Percentiles rank a stretch among this genome's conserved stretches.
phyloP scores from a whole-genome alignment of 2,113 vertebrate species.

The Daphoenositta chrysoptera region DNA sequence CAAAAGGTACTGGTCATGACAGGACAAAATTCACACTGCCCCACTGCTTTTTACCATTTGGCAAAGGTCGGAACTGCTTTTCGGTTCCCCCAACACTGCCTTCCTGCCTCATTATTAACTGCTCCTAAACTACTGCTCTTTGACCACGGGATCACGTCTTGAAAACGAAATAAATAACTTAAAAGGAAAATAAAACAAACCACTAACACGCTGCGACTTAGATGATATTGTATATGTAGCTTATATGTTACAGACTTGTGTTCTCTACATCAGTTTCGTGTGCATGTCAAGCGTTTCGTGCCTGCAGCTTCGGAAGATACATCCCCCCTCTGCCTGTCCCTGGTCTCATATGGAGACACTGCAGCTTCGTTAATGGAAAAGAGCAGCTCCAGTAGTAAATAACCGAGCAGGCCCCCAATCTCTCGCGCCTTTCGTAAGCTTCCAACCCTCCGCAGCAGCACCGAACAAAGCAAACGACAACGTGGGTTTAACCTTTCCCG shows the following conservation, averaged over 20 bases:
- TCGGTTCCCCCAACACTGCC: background rate
- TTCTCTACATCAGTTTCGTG: background rate
- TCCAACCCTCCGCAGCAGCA: background rate
- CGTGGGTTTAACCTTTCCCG: background rate
- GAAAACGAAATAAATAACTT: background rate
- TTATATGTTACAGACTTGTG: background rate
- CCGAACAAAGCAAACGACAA: background rate
- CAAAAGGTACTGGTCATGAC: background rate
- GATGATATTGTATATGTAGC: fast-evolving
- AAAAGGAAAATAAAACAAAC: background rate
- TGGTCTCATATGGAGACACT: background rate
- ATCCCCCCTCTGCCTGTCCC: background rate
- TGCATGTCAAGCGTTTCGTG: background rate
- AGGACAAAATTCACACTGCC: background rate
- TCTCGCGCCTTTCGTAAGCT: no score
- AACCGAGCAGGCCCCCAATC: background rate
- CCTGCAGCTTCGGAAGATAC: background rate
- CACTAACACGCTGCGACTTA: background rate
- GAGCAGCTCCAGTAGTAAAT: background rate
- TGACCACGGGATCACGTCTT: background rate
- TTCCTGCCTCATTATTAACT: background rate
- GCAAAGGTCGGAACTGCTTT: background rate
- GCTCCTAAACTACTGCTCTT: background rate
- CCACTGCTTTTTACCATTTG: background rate
- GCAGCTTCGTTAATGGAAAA: background rate